Conservation (phyloP, 2,888 invertebrate genomes). For the Callyntrura sp. region DNA sequence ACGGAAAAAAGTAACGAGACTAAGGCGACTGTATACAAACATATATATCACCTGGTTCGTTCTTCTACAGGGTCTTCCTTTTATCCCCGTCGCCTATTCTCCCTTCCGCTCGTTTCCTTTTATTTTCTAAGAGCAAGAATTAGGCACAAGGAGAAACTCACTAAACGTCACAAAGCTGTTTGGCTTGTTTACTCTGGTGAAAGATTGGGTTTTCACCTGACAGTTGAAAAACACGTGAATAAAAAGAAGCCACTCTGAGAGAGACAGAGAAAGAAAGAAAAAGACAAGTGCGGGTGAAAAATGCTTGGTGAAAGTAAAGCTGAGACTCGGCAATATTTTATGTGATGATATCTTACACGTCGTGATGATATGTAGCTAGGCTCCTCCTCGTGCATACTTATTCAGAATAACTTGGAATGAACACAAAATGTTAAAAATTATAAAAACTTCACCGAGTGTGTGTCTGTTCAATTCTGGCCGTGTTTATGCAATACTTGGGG, state of each 20-base stretch:
- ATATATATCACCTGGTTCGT: conserved; percentile 42
- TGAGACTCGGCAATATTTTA: conserved; percentile 53
- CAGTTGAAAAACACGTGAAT: conserved; percentile 44
- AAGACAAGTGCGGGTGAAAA: conserved; percentile 26
- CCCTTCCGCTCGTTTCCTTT: conserved; percentile 35
- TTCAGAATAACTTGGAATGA: background rate
- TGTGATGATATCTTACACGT: background rate
- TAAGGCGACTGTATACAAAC: conserved; percentile 6
- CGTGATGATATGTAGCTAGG: no score
- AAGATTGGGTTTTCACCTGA: conserved; percentile 68
- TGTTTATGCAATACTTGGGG: background rate
- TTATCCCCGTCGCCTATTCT: conserved; percentile 7
- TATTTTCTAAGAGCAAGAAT: conserved; percentile 17
- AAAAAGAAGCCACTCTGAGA: background rate
- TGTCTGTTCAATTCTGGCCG: background rate
- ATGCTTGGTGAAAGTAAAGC: conserved; percentile 41
- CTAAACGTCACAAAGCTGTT: conserved; percentile 63
- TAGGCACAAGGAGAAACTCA: conserved; percentile 43
- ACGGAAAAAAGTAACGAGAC: background rate
- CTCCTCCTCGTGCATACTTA: background rate
- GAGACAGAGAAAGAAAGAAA: background rate
- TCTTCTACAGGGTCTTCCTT: no score
- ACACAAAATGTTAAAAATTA: conserved; percentile 9
- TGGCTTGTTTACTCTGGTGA: conserved; percentile 67
- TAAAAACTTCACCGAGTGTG: conserved; percentile 11